Conservation (phyloP, 2,797 vertebrate genomes). For the Helicolenus hilgendorfi region DNA sequence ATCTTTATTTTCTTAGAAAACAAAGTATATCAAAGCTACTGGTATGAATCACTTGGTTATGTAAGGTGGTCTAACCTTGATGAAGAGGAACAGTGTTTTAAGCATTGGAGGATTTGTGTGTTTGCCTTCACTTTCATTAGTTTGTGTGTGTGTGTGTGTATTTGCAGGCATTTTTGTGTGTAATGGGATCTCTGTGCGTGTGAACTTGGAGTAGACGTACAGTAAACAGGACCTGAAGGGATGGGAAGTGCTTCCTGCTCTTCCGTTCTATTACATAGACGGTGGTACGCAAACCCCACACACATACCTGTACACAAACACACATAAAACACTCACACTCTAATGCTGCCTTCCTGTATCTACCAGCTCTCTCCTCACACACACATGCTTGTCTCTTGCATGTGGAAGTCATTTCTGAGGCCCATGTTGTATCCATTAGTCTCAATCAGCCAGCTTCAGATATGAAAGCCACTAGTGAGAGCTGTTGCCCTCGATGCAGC, state of each 20-base stretch:
- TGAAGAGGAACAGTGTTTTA: slow-evolving; percentile 59
- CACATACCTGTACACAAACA: slow-evolving; percentile 30
- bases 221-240: slow-evolving; percentile 58
- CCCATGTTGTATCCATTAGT: slow-evolving; percentile 74
- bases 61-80: slow-evolving; percentile 35
- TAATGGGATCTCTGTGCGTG: slow-evolving; percentile 15
- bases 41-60: slow-evolving; percentile 28
- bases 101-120: slow-evolving; percentile 6
- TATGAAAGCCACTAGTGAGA: slow-evolving; percentile 61
- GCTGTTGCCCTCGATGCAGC: slow-evolving; percentile 28
- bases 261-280: slow-evolving; percentile 39
- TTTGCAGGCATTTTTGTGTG: slow-evolving; percentile 4
- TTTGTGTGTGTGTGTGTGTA: slow-evolving; percentile 1
- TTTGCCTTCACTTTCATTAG: slow-evolving; percentile 15
- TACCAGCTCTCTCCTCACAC: slow-evolving; percentile 43
- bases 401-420: slow-evolving; percentile 69
- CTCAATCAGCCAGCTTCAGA: slow-evolving; percentile 70
- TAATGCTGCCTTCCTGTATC: slow-evolving; percentile 1
- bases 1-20: slow-evolving; percentile 33
- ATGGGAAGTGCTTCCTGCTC: slow-evolving; percentile 58
- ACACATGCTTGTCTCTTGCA: slow-evolving; percentile 49
- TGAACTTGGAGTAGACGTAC: slow-evolving; percentile 18
- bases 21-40: slow-evolving; percentile 38
- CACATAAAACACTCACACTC: slow-evolving; percentile 2
- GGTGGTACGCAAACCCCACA: slow-evolving; percentile 36